Conservation (phyloP, 2,888 invertebrate species). For the Perizoma flavofasciatum region DNA sequence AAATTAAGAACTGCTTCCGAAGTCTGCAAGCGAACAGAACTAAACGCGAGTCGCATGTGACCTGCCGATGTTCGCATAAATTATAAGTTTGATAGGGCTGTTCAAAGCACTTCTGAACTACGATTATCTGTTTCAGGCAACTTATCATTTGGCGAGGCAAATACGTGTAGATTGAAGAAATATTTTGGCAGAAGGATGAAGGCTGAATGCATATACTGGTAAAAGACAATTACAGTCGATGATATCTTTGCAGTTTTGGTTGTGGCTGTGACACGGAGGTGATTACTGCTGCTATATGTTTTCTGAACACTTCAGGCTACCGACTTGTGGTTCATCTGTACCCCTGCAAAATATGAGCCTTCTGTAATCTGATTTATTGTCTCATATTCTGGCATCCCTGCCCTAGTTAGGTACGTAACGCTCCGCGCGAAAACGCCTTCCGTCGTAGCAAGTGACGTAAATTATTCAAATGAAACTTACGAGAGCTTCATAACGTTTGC, state of each 20-base stretch:
- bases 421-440: slow-evolving; percentile 12
- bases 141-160: too few relatives aligned
- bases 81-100: slow-evolving; percentile 29
- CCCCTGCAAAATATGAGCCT: neutral
- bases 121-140: too few relatives aligned
- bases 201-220: too few relatives aligned
- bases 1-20: slow-evolving; percentile 8
- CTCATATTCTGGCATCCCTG: slow-evolving; percentile 19
- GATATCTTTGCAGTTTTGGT: too few relatives aligned
- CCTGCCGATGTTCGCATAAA: slow-evolving; percentile 29
- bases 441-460: slow-evolving; percentile 35
- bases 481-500: slow-evolving; percentile 30
- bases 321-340: too few relatives aligned
- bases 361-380: slow-evolving; percentile 17
- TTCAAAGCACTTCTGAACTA: neutral
- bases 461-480: slow-evolving; percentile 49
- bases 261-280: too few relatives aligned
- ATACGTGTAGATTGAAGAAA: too few relatives aligned
- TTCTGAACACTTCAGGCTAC: too few relatives aligned
- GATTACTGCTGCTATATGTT: too few relatives aligned
- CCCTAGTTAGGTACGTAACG: slow-evolving; percentile 1
- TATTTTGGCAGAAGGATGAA: too few relatives aligned
- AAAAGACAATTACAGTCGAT: too few relatives aligned
- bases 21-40: slow-evolving; percentile 16
- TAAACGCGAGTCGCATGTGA: slow-evolving; percentile 24